Conservation (phyloP, 2,797 vertebrate genomes). For the Spinus pinus region DNA sequence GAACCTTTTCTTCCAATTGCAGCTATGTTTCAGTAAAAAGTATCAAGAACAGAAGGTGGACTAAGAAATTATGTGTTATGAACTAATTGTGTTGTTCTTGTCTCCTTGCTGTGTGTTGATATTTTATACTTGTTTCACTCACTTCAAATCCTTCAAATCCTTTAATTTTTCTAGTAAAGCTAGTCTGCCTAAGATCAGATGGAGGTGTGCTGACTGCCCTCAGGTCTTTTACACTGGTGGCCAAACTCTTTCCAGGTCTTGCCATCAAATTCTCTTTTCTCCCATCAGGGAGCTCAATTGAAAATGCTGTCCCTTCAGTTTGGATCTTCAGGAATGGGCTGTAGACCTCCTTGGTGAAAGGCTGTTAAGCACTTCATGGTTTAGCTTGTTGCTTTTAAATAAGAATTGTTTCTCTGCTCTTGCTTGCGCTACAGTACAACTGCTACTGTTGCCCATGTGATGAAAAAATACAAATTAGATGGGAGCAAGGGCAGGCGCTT, state of each 20-base stretch:
- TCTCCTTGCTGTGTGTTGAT: background rate
- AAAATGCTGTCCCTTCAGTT: background rate
- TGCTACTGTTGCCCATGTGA: background rate
- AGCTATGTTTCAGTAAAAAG: background rate
- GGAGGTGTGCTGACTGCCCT: background rate
- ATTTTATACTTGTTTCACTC: background rate
- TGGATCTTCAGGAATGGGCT: background rate
- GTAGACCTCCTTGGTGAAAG: background rate
- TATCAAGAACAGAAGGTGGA: background rate
- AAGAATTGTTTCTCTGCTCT: background rate
- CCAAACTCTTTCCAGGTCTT: background rate
- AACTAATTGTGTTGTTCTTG: background rate
- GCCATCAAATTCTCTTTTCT: background rate
- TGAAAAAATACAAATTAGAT: background rate
- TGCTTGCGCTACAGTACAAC: background rate
- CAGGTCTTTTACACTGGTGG: background rate
- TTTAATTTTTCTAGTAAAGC: background rate
- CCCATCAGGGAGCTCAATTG: accelerated
- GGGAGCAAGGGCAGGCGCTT: background rate
- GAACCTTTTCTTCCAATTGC: background rate
- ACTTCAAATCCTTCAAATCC: accelerated
- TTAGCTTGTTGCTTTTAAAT: background rate
- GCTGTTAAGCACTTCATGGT: background rate
- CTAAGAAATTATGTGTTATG: background rate
- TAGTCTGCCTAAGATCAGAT: background rate